Conservation (phyloP, 1,140 invertebrate species). For the Neodiprion fabricii region DNA sequence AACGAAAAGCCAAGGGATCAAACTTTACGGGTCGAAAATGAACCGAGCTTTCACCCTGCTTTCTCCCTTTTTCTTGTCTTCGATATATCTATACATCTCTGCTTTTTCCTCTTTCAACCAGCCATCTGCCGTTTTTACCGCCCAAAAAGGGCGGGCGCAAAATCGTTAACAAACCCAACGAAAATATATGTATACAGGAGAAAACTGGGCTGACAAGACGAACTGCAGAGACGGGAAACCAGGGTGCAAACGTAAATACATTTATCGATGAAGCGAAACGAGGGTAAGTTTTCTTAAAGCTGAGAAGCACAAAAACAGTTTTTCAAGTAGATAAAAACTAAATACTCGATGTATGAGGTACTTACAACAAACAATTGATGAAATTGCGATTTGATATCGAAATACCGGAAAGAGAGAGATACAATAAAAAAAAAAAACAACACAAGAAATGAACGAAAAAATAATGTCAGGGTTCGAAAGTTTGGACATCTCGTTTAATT, state of each 20-base stretch:
- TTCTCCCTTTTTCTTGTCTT: not conserved
- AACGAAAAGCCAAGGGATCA: not conserved
- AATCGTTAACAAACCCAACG: slow-evolving; percentile 3
- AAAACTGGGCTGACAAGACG: not conserved
- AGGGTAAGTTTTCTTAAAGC: too few species aligned
- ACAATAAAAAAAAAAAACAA: too few species aligned
- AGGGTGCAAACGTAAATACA: not conserved
- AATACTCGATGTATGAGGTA: not conserved
- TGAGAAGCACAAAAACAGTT: not conserved
- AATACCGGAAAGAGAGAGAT: too few species aligned
- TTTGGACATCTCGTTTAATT: not conserved
- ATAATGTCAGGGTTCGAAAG: not conserved
- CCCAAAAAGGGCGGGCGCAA: not conserved
- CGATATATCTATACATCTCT: too few species aligned
- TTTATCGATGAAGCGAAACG: too few species aligned
- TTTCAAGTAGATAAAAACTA: not conserved
- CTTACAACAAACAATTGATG: not conserved
- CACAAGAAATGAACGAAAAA: too few species aligned
- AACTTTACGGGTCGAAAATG: not conserved
- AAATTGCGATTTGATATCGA: too few species aligned
- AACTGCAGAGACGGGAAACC: not conserved
- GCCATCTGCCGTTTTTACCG: not conserved
- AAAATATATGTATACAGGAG: not conserved
- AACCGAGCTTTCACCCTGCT: not conserved
- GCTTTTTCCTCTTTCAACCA: too few species aligned